Conservation (phyloP, 2,113 vertebrate species). For the Gila orcuttii region DNA sequence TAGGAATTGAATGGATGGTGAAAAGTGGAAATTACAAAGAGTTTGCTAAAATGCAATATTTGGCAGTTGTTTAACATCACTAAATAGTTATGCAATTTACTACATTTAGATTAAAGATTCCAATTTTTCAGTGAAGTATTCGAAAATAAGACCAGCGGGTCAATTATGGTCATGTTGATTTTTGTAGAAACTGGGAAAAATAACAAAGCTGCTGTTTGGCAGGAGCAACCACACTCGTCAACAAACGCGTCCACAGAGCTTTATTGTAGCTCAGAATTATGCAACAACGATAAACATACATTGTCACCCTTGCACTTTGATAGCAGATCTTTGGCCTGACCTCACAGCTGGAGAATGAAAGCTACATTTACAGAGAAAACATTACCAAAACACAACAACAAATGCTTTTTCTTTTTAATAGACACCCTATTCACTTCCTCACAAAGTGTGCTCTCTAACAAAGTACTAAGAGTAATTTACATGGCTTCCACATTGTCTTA, state of each 20-base stretch:
- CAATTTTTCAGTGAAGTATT: neutral
- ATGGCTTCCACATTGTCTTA: neutral
- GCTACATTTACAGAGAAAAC: neutral
- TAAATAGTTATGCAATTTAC: neutral
- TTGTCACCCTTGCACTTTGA: neutral
- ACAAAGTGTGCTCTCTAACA: neutral
- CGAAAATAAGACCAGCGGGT: neutral
- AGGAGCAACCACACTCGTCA: neutral
- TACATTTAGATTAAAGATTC: neutral
- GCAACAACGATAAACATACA: neutral
- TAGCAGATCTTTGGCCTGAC: neutral
- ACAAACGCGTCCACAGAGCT: neutral
- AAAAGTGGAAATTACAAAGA: too few species aligned
- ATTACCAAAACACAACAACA: neutral
- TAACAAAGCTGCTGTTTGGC: neutral
- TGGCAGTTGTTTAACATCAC: neutral
- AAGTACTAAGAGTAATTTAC: neutral
- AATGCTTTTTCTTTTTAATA: neutral
- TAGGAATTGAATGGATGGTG: too few species aligned
- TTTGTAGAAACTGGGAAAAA: neutral
- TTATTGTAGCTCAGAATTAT: neutral
- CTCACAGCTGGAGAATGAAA: neutral
- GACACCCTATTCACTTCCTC: neutral
- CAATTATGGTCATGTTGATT: neutral
- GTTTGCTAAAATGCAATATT: neutral